phyloP scores from a whole-genome alignment of 2,797 vertebrate genomes.

The Pseudochaenichthys georgianus region DNA sequence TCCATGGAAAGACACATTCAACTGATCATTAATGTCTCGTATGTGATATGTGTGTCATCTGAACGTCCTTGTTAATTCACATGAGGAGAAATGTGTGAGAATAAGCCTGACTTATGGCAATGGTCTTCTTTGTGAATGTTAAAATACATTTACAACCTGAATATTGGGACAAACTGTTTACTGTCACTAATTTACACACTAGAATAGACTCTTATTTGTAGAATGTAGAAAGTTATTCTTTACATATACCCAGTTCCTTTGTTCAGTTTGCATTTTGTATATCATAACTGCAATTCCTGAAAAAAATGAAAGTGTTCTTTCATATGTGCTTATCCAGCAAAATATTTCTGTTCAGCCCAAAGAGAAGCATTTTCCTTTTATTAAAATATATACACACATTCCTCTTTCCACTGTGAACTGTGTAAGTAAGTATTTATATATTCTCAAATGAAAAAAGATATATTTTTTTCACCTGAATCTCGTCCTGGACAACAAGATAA shows the following conservation, averaged over 20 bases:
- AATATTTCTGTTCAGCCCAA: constrained; percentile 82
- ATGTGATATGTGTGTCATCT: constrained; percentile 80
- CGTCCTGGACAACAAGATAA: constrained; percentile 89
- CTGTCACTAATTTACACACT: constrained; percentile 84
- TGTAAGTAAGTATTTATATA: constrained; percentile 79
- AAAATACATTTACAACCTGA: constrained; percentile 86
- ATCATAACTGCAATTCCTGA: constrained; percentile 82
- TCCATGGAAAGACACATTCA: constrained; percentile 86
- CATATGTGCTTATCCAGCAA: constrained; percentile 85
- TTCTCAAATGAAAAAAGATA: constrained; percentile 67
- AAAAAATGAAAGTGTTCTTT: constrained; percentile 80
- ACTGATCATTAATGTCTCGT: constrained; percentile 83
- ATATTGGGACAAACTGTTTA: constrained; percentile 84
- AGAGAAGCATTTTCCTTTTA: constrained; percentile 81
- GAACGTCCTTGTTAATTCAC: constrained; percentile 28
- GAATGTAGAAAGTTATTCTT: constrained; percentile 85
- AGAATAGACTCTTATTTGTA: constrained; percentile 83
- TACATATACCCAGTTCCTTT: constrained; percentile 79
- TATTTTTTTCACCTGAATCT: constrained; percentile 83
- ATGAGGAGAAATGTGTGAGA: constrained; percentile 61
- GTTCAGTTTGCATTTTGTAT: constrained; percentile 80
- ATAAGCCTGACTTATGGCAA: constrained; percentile 70
- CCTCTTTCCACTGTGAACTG: constrained; percentile 74
- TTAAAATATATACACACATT: constrained; percentile 88
- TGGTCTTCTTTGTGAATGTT: constrained; percentile 74